A percentile compares a stretch with the other conserved stretches of the same genome.
phyloP scores from a whole-genome alignment of 92 coral and sea anemone species.

The Actinernus sp. region DNA sequence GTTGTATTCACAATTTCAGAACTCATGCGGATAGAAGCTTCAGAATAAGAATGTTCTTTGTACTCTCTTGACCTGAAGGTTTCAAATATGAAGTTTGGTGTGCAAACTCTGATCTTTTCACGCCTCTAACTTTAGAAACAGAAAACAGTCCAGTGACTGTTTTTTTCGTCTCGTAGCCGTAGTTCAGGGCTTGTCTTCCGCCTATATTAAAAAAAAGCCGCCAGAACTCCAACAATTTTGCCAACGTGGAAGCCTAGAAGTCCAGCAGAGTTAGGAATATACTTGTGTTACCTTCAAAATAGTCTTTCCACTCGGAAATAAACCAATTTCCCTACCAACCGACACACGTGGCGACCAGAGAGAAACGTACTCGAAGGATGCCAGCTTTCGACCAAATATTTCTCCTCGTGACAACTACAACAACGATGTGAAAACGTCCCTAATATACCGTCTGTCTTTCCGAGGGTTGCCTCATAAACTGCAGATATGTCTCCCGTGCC shows the following conservation, averaged over 20 bases:
- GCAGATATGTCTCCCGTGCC: background rate
- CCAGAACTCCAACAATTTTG: slow-evolving; percentile 19
- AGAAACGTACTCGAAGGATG: slow-evolving; percentile 22
- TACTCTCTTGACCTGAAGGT: slow-evolving; percentile 26
- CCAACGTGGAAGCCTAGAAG: background rate
- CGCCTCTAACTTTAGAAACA: slow-evolving; percentile 38
- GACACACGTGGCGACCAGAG: slow-evolving; percentile 95
- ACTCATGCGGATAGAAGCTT: slow-evolving; percentile 50
- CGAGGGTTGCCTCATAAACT: background rate
- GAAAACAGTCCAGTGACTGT: slow-evolving; percentile 51
- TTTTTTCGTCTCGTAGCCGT: slow-evolving; percentile 13
- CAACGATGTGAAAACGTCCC: slow-evolving; percentile 14
- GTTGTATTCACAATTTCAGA: slow-evolving; percentile 51
- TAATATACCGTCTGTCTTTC: background rate
- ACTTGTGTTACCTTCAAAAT: slow-evolving; percentile 10
- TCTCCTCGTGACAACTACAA: slow-evolving; percentile 15
- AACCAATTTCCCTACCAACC: slow-evolving; percentile 76
- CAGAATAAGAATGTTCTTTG: slow-evolving; percentile 20
- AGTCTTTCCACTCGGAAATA: slow-evolving; percentile 33
- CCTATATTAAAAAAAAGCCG: slow-evolving; percentile 3
- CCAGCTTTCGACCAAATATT: slow-evolving; percentile 19
- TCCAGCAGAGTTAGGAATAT: background rate
- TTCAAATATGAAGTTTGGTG: slow-evolving; percentile 16
- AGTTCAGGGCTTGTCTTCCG: slow-evolving; percentile 46
- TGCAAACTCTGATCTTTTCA: slow-evolving; percentile 24